These are phyloP conservation scores for Tigriopus californicus DNA, from an alignment of 2,888 invertebrate species.

Conservation along the genomic window DNA sequence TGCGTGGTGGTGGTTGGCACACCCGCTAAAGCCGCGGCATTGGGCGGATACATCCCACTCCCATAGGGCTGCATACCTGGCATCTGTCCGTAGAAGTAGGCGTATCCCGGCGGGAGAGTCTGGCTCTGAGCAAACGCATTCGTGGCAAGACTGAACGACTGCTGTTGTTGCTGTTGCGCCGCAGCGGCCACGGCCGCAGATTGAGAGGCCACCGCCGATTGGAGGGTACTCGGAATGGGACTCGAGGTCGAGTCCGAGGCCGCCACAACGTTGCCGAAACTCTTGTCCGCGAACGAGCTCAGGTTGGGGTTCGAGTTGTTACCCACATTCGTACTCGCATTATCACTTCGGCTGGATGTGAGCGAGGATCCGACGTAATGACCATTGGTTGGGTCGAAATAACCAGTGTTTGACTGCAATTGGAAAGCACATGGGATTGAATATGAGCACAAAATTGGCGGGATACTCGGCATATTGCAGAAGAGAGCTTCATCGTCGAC, in stretches of 20 bases:
- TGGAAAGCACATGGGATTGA: background rate
- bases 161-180: constrained; percentile 3
- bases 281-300: background rate
- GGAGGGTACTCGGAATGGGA: background rate
- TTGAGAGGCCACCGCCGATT: background rate
- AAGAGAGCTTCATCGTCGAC: too few relatives aligned
- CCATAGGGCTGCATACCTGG: constrained; percentile 8
- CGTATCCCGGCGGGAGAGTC: background rate
- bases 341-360: background rate
- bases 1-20: constrained; percentile 13
- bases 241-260: constrained; percentile 1
- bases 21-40: background rate
- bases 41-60: background rate
- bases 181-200: background rate
- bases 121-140: background rate
- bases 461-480: too few relatives aligned
- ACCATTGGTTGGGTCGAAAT: constrained; percentile 5
- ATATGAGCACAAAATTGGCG: background rate
- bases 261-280: background rate
- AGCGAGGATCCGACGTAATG: constrained; percentile 3
- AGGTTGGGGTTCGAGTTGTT: background rate
- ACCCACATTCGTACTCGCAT: background rate
- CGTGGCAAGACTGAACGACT: background rate
- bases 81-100: constrained; percentile 8
- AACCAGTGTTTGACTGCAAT: constrained; percentile 8